Conservation (phyloP, 1,140 invertebrate genomes). For the Andricus grossulariae region DNA sequence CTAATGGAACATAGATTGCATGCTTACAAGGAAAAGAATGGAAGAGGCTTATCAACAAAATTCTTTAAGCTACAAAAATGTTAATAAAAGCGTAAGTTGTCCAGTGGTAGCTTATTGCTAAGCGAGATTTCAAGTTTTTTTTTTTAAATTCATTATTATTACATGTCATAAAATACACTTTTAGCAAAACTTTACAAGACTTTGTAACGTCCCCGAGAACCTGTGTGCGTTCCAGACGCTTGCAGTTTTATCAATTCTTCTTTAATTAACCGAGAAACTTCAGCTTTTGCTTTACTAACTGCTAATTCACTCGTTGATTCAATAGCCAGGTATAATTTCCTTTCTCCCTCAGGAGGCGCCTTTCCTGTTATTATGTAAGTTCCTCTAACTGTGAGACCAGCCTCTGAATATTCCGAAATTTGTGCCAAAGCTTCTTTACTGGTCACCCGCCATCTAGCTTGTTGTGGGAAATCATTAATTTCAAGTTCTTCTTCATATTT, state of each 20-base stretch:
- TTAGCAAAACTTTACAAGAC: constrained; percentile 82
- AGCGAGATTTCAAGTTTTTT: background rate
- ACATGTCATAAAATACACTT: constrained; percentile 41
- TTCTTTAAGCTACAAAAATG: too few relatives aligned
- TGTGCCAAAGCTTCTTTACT: constrained; percentile 98
- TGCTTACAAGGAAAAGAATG: too few relatives aligned
- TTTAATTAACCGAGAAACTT: constrained; percentile 98
- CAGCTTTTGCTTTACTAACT: constrained; percentile 98
- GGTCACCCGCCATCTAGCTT: constrained; percentile 98
- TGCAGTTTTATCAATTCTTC: constrained; percentile 97
- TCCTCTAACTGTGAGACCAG: constrained; percentile 98
- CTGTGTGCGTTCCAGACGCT: constrained; percentile 89
- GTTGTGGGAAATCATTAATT: constrained; percentile 99
- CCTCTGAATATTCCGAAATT: constrained; percentile 99
- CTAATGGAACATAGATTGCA: too few relatives aligned
- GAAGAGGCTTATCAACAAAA: too few relatives aligned
- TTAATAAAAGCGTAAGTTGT: too few relatives aligned
- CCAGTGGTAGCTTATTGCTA: too few relatives aligned
- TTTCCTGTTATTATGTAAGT: constrained; percentile 96
- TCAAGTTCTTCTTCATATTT: constrained; percentile 99
- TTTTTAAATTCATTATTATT: constrained; percentile 1
- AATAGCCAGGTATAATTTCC: constrained; percentile 98
- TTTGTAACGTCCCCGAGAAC: constrained; percentile 96
- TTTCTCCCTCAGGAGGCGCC: constrained; percentile 92
- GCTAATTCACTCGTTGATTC: constrained; percentile 98